Evolutionary conservation across 1,140 invertebrate genomes (phyloP), one percentile per base, ranked within the genome.

Genomic region (Lithobius niger): DNA sequence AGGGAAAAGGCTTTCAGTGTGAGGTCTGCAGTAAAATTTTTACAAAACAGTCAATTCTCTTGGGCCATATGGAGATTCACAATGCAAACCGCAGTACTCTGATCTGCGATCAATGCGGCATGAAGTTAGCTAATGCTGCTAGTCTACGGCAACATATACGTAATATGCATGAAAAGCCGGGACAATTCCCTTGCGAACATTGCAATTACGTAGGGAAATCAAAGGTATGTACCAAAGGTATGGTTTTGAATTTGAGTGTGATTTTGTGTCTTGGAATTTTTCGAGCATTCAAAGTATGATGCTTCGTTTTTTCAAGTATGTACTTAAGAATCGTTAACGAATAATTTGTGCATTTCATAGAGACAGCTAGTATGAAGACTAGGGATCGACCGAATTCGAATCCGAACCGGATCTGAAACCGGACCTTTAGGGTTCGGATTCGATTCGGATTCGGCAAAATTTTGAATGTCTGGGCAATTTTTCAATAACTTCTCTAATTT

Each of bases 161-260:
- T 4, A 26, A 54, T 24, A 27, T 54, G 36, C 52, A 54, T 27
- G 52, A 27, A 3, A 16, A 2, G 3, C 52, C 31, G n/a, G 26
- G 27, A n/a, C 19, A 26, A 2, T 45, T 3, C n/a, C 36, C 52
- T n/a, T 54, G 52, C 28, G n/a, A 40, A 4, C 43, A 25, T 3
- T 54, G 52, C 27, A 44, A 4, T n/a, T 54, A 54, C 45, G 52
- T 54, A 16, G 52, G 52, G 3, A 54, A 54, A 28, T 44, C 21
- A 2, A 54, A 54, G 21, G 27, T 40, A n/a, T 44, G n/a, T 18
- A 18, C 45, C 10, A 54, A n/a, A 6, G 19, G 45, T 48, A 48
- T 19, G 45, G 13, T 48, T 10, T 19, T 48, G 6, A 13, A 40
- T n/a, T n/a, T n/a, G n/a, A n/a, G n/a, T n/a, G n/a, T n/a, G n/a